Conservation (phyloP, 2,797 vertebrate genomes). For the Erethizon dorsatum region DNA sequence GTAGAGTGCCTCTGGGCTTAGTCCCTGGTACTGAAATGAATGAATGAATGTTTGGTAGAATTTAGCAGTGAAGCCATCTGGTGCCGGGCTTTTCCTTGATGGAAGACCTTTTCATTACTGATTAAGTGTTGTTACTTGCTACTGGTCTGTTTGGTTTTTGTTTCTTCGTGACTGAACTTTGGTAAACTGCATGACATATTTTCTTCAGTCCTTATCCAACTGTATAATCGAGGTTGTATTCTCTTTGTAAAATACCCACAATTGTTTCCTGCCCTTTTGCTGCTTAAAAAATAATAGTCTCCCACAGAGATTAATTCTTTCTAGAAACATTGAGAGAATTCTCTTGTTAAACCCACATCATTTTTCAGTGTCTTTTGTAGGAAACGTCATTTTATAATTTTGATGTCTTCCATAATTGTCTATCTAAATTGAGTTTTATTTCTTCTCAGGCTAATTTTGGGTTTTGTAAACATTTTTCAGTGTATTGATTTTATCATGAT, state of each 20-base stretch:
- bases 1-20: background rate
- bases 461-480: background rate
- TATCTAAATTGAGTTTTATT: constrained; percentile 2
- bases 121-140: background rate
- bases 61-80: background rate
- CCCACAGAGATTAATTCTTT: background rate
- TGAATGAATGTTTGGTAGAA: background rate
- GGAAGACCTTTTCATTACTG: background rate
- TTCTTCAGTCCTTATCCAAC: background rate
- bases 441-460: background rate
- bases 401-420: background rate
- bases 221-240: background rate
- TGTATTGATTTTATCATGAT: background rate
- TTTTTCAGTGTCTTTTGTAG: constrained; percentile 35
- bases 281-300: background rate
- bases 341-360: background rate
- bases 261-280: background rate
- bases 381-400: constrained; percentile 12
- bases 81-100: background rate
- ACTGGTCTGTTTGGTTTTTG: background rate
- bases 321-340: constrained; percentile 23
- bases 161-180: background rate
- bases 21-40: background rate
- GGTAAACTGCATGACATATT: background rate
- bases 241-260: background rate